Evolutionary conservation across 2,888 invertebrate species (phyloP).

Genomic region (Blastobasis lacticolella): DNA sequence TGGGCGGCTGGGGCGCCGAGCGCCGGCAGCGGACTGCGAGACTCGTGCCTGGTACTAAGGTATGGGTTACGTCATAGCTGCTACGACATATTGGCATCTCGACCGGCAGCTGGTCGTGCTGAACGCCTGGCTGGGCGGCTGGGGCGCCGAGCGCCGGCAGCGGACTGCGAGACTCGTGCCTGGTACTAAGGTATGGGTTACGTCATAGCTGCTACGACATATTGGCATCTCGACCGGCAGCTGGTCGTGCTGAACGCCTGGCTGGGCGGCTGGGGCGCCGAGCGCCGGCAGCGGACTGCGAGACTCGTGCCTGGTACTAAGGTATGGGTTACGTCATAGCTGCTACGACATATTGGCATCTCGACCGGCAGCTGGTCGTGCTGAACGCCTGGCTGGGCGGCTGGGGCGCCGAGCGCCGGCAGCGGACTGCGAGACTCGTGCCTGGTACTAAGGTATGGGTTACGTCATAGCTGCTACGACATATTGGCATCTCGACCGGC

Average conservation of each 20-base stretch:
- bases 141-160: conserved; percentile 76
- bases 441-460: conserved; percentile 60
- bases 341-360: background rate
- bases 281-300: conserved; percentile 73
- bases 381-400: conserved; percentile 44
- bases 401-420: conserved; percentile 77
- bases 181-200: conserved; percentile 46
- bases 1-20: conserved; percentile 77
- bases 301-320: conserved; percentile 72
- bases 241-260: background rate
- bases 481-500: conserved; percentile 36
- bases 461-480: background rate
- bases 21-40: conserved; percentile 71
- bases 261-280: conserved; percentile 76
- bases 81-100: background rate
- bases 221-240: background rate
- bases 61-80: conserved; percentile 10
- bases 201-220: background rate
- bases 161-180: conserved; percentile 74
- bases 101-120: background rate
- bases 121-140: conserved; percentile 54
- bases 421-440: conserved; percentile 71
- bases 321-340: conserved; percentile 18
- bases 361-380: background rate
- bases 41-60: conserved; percentile 70